These are phyloP conservation scores for Pseudopleuronectes americanus DNA, from an alignment of 2,797 vertebrate genomes.

Conservation along the genomic window DNA sequence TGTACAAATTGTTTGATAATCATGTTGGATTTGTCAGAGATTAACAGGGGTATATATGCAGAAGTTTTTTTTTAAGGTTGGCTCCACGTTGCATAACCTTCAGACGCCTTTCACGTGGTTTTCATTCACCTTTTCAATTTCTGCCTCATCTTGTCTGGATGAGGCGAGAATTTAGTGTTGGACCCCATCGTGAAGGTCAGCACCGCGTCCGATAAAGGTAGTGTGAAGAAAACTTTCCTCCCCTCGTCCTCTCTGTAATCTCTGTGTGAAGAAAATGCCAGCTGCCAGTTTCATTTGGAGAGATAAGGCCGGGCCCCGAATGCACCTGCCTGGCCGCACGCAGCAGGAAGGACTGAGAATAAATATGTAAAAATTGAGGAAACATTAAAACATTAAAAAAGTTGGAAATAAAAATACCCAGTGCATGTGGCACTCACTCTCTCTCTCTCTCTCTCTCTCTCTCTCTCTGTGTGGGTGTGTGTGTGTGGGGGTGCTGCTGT, in stretches of 20 bases:
- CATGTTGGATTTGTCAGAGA: conserved; percentile 10
- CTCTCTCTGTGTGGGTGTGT: background rate
- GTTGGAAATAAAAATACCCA: conserved; percentile 27
- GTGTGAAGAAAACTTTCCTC: conserved; percentile 54
- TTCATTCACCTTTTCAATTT: conserved; percentile 59
- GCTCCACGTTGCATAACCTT: conserved; percentile 36
- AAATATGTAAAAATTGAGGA: conserved; percentile 48
- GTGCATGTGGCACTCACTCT: conserved; percentile 5
- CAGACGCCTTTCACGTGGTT: conserved; percentile 59
- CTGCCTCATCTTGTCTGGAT: conserved; percentile 47
- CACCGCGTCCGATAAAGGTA: conserved; percentile 66
- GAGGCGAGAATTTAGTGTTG: conserved; percentile 47
- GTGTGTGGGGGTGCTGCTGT: conserved; percentile 21
- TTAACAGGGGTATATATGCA: background rate
- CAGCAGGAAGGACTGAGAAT: conserved; percentile 41
- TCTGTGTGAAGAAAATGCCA: conserved; percentile 68
- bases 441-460: background rate
- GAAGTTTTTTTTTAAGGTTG: conserved; percentile 3
- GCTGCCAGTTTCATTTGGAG: conserved; percentile 75
- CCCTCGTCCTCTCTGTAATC: conserved; percentile 66
- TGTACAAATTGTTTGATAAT: conserved; percentile 18
- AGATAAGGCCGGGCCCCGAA: conserved; percentile 68
- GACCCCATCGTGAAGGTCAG: conserved; percentile 71
- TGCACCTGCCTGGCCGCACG: conserved; percentile 54
- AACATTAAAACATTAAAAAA: conserved; percentile 7